Evolutionary conservation across 2,888 invertebrate genomes (phyloP).

Genomic region (Siphlonurus alternatus): DNA sequence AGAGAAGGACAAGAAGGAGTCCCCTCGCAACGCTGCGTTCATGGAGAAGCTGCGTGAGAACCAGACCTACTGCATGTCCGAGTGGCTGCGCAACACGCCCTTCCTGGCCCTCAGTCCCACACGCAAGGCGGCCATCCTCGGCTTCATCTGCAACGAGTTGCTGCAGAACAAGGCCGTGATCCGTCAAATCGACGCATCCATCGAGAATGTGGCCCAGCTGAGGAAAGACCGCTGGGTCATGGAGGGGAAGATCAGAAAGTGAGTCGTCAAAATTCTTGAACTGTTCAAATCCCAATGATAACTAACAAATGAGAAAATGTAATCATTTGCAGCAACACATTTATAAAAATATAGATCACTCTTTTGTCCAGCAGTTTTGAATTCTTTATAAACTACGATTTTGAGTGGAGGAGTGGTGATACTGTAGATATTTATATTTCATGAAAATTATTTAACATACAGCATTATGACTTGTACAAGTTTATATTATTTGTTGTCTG

Average conservation of each 20-base stretch:
- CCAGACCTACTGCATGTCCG: slow-evolving; percentile 61
- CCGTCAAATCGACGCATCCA: slow-evolving; percentile 71
- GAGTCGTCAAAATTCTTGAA: slow-evolving; percentile 26
- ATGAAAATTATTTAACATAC: too few relatives aligned
- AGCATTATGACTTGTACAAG: too few relatives aligned
- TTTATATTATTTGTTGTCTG: too few relatives aligned
- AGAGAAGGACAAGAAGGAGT: slow-evolving; percentile 60
- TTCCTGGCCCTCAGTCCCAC: slow-evolving; percentile 73
- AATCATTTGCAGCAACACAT: too few relatives aligned
- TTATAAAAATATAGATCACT: too few relatives aligned
- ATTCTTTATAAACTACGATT: too few relatives aligned
- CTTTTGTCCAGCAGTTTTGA: too few relatives aligned
- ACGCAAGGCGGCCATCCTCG: slow-evolving; percentile 73
- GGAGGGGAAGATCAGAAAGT: slow-evolving; percentile 86
- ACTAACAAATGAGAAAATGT: neutral
- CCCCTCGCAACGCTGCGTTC: slow-evolving; percentile 67
- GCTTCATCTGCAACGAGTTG: slow-evolving; percentile 87
- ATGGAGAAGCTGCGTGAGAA: slow-evolving; percentile 62
- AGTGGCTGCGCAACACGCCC: slow-evolving; percentile 63
- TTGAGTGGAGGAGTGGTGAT: too few relatives aligned
- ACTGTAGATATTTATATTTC: too few relatives aligned
- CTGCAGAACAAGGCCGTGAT: slow-evolving; percentile 82
- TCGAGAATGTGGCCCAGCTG: slow-evolving; percentile 73
- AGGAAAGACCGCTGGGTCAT: slow-evolving; percentile 83
- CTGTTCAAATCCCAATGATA: neutral